Evolutionary conservation across 2,888 invertebrate species (phyloP).

Genomic region (Agriopis aurantiaria): DNA sequence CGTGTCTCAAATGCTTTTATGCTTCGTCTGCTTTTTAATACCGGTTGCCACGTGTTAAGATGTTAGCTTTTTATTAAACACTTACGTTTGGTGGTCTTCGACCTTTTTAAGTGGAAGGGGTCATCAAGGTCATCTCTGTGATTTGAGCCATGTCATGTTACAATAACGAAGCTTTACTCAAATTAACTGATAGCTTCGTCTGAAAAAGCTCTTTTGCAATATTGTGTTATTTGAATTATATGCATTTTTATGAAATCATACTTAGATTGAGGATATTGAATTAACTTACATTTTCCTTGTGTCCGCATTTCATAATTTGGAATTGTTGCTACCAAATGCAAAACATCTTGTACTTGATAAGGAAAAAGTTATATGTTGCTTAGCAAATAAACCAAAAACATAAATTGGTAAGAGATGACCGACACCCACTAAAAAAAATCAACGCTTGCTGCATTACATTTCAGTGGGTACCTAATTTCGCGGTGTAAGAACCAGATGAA

Average conservation of each 20-base stretch:
- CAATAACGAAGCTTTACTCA: background rate
- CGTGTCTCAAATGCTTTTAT: conserved; percentile 50
- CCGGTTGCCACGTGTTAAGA: background rate
- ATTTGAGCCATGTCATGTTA: background rate
- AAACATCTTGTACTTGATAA: too few relatives aligned
- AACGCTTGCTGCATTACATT: background rate
- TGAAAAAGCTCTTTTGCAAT: conserved; percentile 1
- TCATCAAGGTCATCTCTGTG: background rate
- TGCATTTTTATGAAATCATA: background rate
- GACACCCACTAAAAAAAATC: too few relatives aligned
- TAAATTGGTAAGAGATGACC: too few relatives aligned
- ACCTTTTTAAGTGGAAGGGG: background rate
- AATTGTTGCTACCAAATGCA: too few relatives aligned
- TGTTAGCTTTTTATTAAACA: background rate
- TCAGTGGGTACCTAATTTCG: background rate
- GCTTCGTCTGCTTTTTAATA: conserved; percentile 33
- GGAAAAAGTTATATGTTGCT: too few relatives aligned
- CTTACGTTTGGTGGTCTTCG: background rate
- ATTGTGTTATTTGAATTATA: background rate
- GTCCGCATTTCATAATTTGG: too few relatives aligned
- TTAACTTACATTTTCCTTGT: too few relatives aligned
- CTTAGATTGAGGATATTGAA: background rate
- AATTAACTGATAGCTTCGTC: background rate
- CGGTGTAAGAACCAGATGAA: too few relatives aligned
- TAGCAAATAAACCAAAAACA: too few relatives aligned